These are phyloP conservation scores for Anthrax anthrax DNA, from an alignment of 2,888 invertebrate genomes.

Conservation along the genomic window DNA sequence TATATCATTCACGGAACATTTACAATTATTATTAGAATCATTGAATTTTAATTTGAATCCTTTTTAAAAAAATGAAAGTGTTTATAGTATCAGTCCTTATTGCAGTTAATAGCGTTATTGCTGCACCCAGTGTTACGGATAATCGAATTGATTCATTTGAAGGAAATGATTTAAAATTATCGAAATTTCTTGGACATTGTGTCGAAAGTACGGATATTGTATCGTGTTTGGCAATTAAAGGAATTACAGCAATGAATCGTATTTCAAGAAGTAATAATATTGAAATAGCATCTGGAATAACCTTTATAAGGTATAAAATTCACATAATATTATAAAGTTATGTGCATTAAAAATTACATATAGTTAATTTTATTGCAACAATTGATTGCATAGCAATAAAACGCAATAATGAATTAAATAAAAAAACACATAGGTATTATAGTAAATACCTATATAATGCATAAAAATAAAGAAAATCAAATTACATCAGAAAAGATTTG, in stretches of 20 bases:
- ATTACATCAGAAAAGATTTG: neutral
- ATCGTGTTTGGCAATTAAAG: slow-evolving; percentile 44
- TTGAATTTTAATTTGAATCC: no score
- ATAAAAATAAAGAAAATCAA: neutral
- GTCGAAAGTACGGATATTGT: slow-evolving; percentile 35
- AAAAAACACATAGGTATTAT: neutral
- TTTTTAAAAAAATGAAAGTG: slow-evolving; percentile 34
- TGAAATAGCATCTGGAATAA: slow-evolving; percentile 42
- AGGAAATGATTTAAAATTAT: neutral
- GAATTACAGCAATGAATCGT: slow-evolving; percentile 40
- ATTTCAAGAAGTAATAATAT: slow-evolving; percentile 42
- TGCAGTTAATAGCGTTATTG: slow-evolving; percentile 21
- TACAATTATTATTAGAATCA: no score
- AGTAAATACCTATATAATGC: neutral
- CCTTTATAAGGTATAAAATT: slow-evolving; percentile 37
- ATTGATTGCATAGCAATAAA: no score
- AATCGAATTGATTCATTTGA: slow-evolving; percentile 11
- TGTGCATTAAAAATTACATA: neutral
- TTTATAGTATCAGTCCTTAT: slow-evolving; percentile 15
- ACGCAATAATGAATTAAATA: neutral
- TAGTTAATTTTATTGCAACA: no score
- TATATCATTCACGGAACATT: neutral
- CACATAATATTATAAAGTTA: neutral
- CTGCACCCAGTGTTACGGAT: slow-evolving; percentile 23
- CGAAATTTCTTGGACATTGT: slow-evolving; percentile 29